Conservation (phyloP, 2,113 vertebrate species). For the Candoia aspera region DNA sequence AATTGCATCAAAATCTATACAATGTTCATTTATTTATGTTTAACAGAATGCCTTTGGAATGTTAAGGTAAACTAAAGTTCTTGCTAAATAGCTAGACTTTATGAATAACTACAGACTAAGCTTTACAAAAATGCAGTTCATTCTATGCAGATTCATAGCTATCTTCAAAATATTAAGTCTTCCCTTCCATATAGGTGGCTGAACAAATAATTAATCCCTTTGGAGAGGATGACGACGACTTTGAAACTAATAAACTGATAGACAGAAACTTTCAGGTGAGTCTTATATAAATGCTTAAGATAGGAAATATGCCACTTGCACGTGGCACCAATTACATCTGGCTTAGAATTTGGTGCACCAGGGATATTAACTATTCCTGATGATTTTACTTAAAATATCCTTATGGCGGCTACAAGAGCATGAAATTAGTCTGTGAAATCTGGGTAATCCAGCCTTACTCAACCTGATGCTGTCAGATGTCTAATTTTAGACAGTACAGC, state of each 20-base stretch:
- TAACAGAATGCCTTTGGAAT: background rate
- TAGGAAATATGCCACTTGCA: background rate
- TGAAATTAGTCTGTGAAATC: background rate
- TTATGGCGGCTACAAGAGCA: background rate
- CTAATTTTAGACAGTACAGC: background rate
- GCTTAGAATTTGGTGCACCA: too few relatives aligned
- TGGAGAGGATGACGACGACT: slow-evolving; percentile 88
- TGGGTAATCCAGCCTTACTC: background rate
- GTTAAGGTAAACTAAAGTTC: background rate
- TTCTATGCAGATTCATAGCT: background rate
- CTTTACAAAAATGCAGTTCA: background rate
- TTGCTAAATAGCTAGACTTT: background rate
- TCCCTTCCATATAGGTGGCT: slow-evolving; percentile 76
- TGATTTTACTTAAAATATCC: background rate
- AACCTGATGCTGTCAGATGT: background rate
- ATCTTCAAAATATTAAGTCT: background rate
- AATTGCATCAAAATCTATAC: background rate
- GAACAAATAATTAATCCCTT: slow-evolving; percentile 92
- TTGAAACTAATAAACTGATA: slow-evolving; percentile 92
- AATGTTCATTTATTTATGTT: background rate
- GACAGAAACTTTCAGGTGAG: slow-evolving; percentile 87
- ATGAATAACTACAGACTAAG: background rate
- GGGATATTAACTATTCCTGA: background rate
- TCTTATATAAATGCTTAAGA: background rate
- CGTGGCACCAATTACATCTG: background rate